These are phyloP conservation scores for Drosophila nr. perissopoda DNA, from an alignment of 2,888 invertebrate genomes.

Conservation along the genomic window DNA sequence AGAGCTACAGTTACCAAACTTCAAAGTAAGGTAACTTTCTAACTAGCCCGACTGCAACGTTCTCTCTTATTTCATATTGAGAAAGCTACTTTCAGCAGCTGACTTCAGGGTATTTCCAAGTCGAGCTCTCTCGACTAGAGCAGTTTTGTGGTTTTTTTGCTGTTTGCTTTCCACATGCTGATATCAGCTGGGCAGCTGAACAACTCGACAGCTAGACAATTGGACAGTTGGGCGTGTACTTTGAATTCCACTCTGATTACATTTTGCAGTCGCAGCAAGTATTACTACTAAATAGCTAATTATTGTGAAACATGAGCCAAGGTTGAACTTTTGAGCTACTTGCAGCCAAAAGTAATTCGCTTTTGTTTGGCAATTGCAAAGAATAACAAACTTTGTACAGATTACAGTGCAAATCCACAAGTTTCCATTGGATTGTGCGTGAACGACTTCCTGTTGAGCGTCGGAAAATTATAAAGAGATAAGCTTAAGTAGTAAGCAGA, in stretches of 20 bases:
- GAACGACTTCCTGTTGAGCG: slow-evolving; percentile 5
- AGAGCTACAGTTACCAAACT: no score
- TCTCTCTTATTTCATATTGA: background rate
- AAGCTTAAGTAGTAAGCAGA: background rate
- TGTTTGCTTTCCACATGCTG: slow-evolving; percentile 18
- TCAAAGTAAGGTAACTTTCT: no score
- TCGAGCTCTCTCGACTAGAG: background rate
- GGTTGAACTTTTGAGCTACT: slow-evolving; percentile 1
- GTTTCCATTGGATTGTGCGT: background rate
- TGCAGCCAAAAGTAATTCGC: background rate
- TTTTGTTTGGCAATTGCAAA: slow-evolving; percentile 2
- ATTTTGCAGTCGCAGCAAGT: slow-evolving; percentile 19
- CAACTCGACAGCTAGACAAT: background rate
- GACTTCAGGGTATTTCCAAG: background rate
- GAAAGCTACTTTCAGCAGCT: background rate
- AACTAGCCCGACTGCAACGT: no score
- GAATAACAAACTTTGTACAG: background rate
- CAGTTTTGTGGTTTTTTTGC: background rate
- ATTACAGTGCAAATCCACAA: slow-evolving; percentile 1
- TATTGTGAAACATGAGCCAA: background rate
- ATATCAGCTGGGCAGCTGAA: slow-evolving; percentile 10
- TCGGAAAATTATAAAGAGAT: background rate
- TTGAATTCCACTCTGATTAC: slow-evolving; percentile 30
- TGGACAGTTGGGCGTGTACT: slow-evolving; percentile 21
- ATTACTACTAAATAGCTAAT: background rate